A percentile compares a stretch with the other conserved stretches of the same genome.
Evolutionary conservation across 2,113 vertebrate species (phyloP).

Genomic region (Lutjanus erythropterus): DNA sequence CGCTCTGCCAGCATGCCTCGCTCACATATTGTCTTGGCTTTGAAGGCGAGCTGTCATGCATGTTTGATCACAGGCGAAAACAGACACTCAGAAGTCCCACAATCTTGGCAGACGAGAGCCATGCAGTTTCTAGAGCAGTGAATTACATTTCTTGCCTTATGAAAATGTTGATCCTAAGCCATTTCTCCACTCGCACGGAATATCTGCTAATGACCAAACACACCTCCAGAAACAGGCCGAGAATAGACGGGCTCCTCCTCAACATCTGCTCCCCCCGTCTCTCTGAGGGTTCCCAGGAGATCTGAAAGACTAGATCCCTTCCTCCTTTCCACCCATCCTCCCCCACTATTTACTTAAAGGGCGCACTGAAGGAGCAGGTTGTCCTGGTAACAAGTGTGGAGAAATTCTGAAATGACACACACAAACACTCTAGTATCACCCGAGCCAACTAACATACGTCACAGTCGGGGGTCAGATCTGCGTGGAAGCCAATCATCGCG

Average conservation of each 20-base stretch:
- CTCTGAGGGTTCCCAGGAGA: slow-evolving; percentile 46
- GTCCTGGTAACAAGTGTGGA: slow-evolving; percentile 63
- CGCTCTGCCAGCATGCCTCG: slow-evolving; percentile 53
- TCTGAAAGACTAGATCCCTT: slow-evolving; percentile 49
- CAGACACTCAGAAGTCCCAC: slow-evolving; percentile 63
- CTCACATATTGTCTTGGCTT: slow-evolving; percentile 76
- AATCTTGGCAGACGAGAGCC: slow-evolving; percentile 61
- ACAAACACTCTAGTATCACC: slow-evolving; percentile 13
- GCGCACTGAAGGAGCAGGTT: slow-evolving; percentile 50
- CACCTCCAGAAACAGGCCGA: slow-evolving; percentile 61
- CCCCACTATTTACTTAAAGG: slow-evolving; percentile 61
- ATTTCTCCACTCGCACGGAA: slow-evolving; percentile 43
- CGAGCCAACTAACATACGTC: slow-evolving; percentile 10
- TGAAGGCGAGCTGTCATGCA: slow-evolving; percentile 82
- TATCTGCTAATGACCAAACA: slow-evolving; percentile 74
- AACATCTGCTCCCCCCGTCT: slow-evolving; percentile 64
- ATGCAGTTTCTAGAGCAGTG: slow-evolving; percentile 52
- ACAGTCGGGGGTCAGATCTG: slow-evolving; percentile 1
- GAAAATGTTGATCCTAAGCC: slow-evolving; percentile 58
- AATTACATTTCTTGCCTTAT: slow-evolving; percentile 55
- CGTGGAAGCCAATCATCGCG: slow-evolving; percentile 16
- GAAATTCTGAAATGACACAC: slow-evolving; percentile 53
- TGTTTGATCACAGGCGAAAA: slow-evolving; percentile 80
- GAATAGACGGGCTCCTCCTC: slow-evolving; percentile 60
- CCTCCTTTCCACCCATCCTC: slow-evolving; percentile 34